Evolutionary conservation across 2,113 vertebrate species (phyloP).

Genomic region (Zosterops japonicus): DNA sequence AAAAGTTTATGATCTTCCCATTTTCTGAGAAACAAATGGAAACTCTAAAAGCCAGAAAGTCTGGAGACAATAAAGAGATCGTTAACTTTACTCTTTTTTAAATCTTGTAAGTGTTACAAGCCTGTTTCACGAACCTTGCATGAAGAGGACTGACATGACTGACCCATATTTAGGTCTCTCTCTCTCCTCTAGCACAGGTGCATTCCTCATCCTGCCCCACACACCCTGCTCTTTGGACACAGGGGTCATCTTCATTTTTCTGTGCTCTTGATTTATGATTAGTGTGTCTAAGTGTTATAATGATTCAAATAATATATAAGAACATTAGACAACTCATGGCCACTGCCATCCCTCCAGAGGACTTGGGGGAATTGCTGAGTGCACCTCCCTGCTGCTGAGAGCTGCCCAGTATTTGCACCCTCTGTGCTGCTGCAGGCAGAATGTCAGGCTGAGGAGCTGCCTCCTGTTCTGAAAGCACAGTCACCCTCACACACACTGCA

Average conservation of each 20-base stretch:
- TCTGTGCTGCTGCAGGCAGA: background rate
- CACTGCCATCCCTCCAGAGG: background rate
- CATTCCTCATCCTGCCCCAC: conserved; percentile 27
- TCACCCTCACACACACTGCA: background rate
- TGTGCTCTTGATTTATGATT: conserved; percentile 35
- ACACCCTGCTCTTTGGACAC: conserved; percentile 1
- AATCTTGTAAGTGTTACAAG: background rate
- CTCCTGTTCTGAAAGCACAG: background rate
- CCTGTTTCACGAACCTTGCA: background rate
- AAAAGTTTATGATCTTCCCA: background rate
- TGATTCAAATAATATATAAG: conserved; percentile 39
- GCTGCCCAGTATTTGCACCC: background rate
- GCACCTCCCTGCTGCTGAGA: background rate
- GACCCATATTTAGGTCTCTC: background rate
- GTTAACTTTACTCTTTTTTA: background rate
- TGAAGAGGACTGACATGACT: background rate
- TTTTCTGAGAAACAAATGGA: conserved; percentile 1
- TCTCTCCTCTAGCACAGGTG: conserved; percentile 27
- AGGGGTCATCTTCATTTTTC: conserved; percentile 46
- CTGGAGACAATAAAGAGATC: conserved; percentile 17
- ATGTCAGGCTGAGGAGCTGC: background rate
- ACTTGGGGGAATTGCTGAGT: background rate
- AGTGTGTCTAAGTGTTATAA: conserved; percentile 10
- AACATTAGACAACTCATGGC: background rate
- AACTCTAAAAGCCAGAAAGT: conserved; percentile 2